phyloP scores from a whole-genome alignment of 2,113 vertebrate genomes.

The Equus quagga region DNA sequence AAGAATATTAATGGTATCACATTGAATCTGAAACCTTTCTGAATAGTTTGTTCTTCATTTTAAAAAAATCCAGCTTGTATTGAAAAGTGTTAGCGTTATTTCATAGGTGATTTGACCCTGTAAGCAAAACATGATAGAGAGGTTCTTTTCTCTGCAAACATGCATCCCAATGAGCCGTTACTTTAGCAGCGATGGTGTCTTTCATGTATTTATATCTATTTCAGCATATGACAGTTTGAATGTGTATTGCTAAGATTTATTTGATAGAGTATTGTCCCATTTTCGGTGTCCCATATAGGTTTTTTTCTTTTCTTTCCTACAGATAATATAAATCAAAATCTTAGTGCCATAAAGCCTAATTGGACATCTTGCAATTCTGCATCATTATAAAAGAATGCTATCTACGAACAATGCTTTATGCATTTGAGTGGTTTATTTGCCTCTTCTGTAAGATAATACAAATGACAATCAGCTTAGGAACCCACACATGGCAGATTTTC shows the following conservation, averaged over 20 bases:
- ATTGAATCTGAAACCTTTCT: background rate
- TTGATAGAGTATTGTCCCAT: constrained; percentile 3
- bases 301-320: constrained; percentile 46
- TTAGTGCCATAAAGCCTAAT: constrained; percentile 58
- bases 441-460: constrained; percentile 62
- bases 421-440: constrained; percentile 47
- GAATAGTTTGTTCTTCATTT: background rate
- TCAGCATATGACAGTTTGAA: constrained; percentile 45
- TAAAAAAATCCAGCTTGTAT: background rate
- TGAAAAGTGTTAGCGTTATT: background rate
- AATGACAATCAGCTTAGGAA: constrained; percentile 62
- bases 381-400: constrained; percentile 52
- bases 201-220: constrained; percentile 42
- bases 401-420: constrained; percentile 13
- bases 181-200: background rate
- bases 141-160: background rate
- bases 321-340: constrained; percentile 71
- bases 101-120: background rate
- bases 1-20: background rate
- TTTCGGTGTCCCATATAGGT: constrained; percentile 34
- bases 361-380: constrained; percentile 51
- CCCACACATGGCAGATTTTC: constrained; percentile 70
- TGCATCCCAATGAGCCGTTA: background rate
- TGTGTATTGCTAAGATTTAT: constrained; percentile 53
- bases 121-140: background rate